Evolutionary conservation across 2,797 vertebrate species (phyloP), one percentile per base, ranked within the genome.

Genomic region (Pipistrellus pipistrellus): DNA sequence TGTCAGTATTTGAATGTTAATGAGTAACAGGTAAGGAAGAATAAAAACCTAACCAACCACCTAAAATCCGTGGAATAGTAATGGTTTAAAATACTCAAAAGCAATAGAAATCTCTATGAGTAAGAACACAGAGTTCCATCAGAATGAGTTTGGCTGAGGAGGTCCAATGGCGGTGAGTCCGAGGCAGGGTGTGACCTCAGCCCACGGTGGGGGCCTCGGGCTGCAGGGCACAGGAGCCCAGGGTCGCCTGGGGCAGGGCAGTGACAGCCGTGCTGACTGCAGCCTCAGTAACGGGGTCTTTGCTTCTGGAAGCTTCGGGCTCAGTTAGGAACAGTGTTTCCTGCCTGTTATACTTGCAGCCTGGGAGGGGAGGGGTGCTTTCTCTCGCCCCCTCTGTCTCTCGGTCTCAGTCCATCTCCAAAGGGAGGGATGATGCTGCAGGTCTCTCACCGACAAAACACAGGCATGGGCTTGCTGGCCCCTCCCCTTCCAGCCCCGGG

Each of bases 321-420:
- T 21, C 48, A 23, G 51, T 69, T 35, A 23, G 15, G 11, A 27
- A 17, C 15, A n/a, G 10, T 15, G 30, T 71, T 15, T 25, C 72
- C n/a, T 55, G 14, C 53, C 15, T 8, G 13, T 59, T 13, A 7
- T 0, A 7, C 15, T 0, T 13, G 11, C 17, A 9, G 69, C 32
- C 38, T 77, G 0, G 0, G 55, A 0, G 8, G 21, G 8, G 11
- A 4, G 57, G 1, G 62, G 23, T 2, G 6, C 41, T 41, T 15
- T 41, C 57, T 59, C 30, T 6, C 0, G 0, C 18, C 46, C 38
- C 2, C 48, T 44, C 55, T 46, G 14, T 8, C 53, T 32, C 30
- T 55, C 51, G 27, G 6, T 27, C 62, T 95, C 88, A 17, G 51
- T 55, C 66, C 80, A n/a, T 32, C 76, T 59, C 5, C 6, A 23